Evolutionary conservation across 2,888 invertebrate genomes (phyloP).

Genomic region (Halictus ligatus): DNA sequence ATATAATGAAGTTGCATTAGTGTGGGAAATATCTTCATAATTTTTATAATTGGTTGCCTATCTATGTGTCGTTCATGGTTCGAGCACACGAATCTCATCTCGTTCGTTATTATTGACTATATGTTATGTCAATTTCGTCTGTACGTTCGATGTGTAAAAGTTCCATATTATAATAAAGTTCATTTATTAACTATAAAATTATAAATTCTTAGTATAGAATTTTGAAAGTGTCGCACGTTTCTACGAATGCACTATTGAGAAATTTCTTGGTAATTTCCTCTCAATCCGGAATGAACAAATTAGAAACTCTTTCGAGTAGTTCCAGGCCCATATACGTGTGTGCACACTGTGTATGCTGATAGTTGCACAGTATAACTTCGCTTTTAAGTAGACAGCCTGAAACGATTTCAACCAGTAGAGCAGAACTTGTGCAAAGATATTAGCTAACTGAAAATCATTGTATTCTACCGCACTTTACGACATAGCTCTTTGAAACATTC

Average conservation of each 20-base stretch:
- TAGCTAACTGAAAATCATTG: background rate
- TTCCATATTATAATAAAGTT: background rate
- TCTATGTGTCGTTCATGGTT: too few species aligned
- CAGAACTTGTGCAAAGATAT: background rate
- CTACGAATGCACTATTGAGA: background rate
- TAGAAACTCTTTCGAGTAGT: background rate
- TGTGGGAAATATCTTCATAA: background rate
- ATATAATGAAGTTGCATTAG: background rate
- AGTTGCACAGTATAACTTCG: background rate
- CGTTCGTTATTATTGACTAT: too few species aligned
- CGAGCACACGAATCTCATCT: too few species aligned
- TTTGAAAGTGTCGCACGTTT: background rate
- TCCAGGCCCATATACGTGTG: background rate
- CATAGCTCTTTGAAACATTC: background rate
- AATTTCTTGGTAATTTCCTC: background rate
- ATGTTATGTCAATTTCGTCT: background rate
- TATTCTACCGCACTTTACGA: background rate
- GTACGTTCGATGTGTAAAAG: background rate
- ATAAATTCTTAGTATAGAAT: too few species aligned
- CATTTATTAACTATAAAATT: too few species aligned
- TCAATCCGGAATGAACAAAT: background rate
- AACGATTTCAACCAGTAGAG: background rate
- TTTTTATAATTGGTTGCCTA: too few species aligned
- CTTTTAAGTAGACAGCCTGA: background rate
- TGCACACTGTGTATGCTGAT: background rate